phyloP scores from a whole-genome alignment of 2,797 vertebrate species.

The Scleropages formosus region DNA sequence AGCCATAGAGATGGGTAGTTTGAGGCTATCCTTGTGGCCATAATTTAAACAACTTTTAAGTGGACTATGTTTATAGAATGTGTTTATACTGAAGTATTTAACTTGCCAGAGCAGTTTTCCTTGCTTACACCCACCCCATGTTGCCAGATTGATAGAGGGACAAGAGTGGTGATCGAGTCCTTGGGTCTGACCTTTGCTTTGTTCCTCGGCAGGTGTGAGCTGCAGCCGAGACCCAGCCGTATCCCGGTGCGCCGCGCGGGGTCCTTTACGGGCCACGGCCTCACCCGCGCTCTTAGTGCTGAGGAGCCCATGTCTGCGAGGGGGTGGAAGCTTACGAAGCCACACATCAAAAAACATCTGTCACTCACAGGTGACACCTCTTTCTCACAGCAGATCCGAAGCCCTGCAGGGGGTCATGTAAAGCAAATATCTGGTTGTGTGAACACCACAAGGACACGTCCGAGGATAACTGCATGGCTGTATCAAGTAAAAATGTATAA shows the following conservation, averaged over 20 bases:
- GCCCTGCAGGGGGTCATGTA: neutral
- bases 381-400: neutral
- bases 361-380: slow-evolving; percentile 43
- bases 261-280: slow-evolving; percentile 24
- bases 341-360: slow-evolving; percentile 48
- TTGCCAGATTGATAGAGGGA: too few species aligned
- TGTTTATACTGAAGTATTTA: too few species aligned
- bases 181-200: neutral
- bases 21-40: too few species aligned
- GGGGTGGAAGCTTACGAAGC: slow-evolving; percentile 60
- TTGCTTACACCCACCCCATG: too few species aligned
- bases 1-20: too few species aligned
- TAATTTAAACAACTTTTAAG: too few species aligned
- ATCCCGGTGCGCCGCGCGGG: slow-evolving; percentile 63
- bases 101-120: too few species aligned
- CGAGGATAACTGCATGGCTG: too few species aligned
- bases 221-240: slow-evolving; percentile 60
- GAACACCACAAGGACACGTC: too few species aligned
- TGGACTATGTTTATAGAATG: too few species aligned
- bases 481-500: too few species aligned
- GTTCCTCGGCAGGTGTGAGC: slow-evolving; percentile 58
- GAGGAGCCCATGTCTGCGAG: slow-evolving; percentile 48
- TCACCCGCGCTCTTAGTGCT: slow-evolving; percentile 27
- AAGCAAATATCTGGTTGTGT: neutral
- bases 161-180: too few species aligned